A percentile compares a stretch with the other conserved stretches of the same genome.
Conservation (phyloP, 2,113 vertebrate species). For the Lagopus leucura region DNA sequence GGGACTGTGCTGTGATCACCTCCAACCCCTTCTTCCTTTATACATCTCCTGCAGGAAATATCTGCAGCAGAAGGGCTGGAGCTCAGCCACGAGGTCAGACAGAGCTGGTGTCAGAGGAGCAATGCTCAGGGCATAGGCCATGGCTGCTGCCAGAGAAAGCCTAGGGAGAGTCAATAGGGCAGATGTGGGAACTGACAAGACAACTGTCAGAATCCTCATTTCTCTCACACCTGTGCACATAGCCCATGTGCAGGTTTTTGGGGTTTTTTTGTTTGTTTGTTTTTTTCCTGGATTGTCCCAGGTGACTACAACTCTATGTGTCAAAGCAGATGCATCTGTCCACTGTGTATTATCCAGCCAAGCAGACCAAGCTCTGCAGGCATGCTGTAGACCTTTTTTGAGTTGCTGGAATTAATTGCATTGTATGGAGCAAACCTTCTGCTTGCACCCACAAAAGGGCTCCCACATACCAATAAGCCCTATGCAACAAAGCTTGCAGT, state of each 20-base stretch:
- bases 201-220: background rate
- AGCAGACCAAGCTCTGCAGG: background rate
- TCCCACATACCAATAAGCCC: background rate
- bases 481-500: background rate
- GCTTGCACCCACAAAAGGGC: background rate
- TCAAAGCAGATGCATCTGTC: background rate
- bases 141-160: background rate
- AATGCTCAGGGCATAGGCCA: background rate
- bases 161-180: background rate
- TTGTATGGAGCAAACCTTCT: background rate
- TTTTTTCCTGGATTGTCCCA: background rate
- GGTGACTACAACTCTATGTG: too few species aligned
- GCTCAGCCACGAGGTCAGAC: background rate
- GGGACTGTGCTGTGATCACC: rapidly evolving
- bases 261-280: too few species aligned
- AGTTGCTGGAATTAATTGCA: background rate
- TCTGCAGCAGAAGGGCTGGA: background rate
- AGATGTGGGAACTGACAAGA: rapidly evolving
- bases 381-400: background rate
- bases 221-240: background rate
- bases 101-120: background rate
- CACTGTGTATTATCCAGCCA: rapidly evolving
- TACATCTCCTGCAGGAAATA: background rate
- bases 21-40: background rate
- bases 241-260: background rate